Percentiles rank a stretch among this genome's conserved stretches.
phyloP scores from a whole-genome alignment of 1,140 invertebrate species.

The Zaprionus tsacasi region DNA sequence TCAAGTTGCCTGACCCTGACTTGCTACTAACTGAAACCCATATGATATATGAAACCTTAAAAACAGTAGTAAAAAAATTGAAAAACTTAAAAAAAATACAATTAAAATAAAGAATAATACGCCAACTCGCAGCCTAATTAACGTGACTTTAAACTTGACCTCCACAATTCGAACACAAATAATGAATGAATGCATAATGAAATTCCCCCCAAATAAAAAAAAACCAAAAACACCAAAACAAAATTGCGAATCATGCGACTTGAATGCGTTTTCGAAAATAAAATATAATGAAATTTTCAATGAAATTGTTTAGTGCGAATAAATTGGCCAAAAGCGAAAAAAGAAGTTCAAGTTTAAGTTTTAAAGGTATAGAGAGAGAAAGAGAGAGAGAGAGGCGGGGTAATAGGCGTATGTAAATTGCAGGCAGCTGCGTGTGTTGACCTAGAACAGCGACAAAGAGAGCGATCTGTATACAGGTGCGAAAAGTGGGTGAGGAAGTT shows the following conservation, averaged over 20 bases:
- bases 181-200: conserved; percentile 23
- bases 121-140: conserved; percentile 12
- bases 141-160: conserved; percentile 37
- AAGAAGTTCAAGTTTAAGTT: conserved; percentile 70
- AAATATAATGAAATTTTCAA: conserved; percentile 38
- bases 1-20: neutral
- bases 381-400: conserved; percentile 28
- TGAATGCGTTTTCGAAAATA: conserved; percentile 31
- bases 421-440: conserved; percentile 44
- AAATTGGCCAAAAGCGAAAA: conserved; percentile 10
- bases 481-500: conserved; percentile 73
- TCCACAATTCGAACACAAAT: conserved; percentile 14
- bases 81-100: conserved; percentile 9
- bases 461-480: conserved; percentile 49
- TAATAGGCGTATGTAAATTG: conserved; percentile 64
- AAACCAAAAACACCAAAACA: conserved; percentile 1
- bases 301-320: conserved; percentile 29
- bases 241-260: conserved; percentile 37
- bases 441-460: conserved; percentile 62
- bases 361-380: conserved; percentile 36
- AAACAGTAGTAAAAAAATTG: conserved; percentile 21
- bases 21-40: neutral
- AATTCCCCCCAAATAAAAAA: conserved; percentile 1
- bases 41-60: neutral
- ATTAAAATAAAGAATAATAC: conserved; percentile 17